A percentile compares a stretch with the other conserved stretches of the same genome.
These are phyloP conservation scores for Peromyscus polionotus DNA, from an alignment of 2,113 vertebrate genomes.

Conservation along the genomic window DNA sequence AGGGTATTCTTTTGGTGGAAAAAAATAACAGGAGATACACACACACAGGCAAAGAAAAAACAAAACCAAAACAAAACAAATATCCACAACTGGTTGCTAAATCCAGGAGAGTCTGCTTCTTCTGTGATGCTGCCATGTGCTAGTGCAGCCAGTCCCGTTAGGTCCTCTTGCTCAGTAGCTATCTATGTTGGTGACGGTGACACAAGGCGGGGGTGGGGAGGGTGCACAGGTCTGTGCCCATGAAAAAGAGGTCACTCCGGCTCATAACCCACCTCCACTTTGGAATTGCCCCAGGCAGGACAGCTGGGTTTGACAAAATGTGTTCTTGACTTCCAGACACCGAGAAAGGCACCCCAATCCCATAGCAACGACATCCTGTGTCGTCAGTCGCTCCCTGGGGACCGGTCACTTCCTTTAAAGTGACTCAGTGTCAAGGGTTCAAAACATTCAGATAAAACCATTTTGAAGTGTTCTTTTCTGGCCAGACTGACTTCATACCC, in stretches of 20 bases:
- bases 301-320: background rate
- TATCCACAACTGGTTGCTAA: background rate
- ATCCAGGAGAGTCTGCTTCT: background rate
- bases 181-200: background rate
- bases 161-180: background rate
- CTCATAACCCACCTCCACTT: background rate
- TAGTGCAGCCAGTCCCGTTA: too few species aligned
- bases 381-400: conserved; percentile 14
- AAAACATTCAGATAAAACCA: background rate
- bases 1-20: background rate
- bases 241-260: background rate
- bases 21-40: background rate
- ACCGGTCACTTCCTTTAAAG: conserved; percentile 53
- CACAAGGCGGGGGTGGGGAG: background rate
- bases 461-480: background rate
- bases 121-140: background rate
- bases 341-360: background rate
- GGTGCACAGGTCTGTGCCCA: background rate
- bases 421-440: conserved; percentile 49
- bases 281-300: background rate
- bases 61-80: background rate
- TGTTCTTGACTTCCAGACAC: conserved; percentile 42
- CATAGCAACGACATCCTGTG: conserved; percentile 45
- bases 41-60: background rate
- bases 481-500: background rate